Base-by-base conservation (phyloP, 2,797 vertebrate genomes). In the Urosaurus nigricauda region DNA sequence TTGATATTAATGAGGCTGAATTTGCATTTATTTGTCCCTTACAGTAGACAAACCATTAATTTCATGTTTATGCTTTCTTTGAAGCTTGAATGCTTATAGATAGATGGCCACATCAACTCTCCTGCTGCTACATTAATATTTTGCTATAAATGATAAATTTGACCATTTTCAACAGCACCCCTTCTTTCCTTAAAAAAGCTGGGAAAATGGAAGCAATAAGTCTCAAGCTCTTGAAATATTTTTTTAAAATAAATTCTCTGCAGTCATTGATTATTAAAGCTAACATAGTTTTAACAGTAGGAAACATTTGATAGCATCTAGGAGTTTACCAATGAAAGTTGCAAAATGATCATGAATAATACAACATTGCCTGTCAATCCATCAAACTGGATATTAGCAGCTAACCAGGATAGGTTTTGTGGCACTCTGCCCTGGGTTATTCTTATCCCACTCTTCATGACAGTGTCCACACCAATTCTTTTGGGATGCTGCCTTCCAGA, bases 1-100 rank as follows among this genome's bases (percentile, higher is more conserved):
- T 97, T 97, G 96, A 96, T 97, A 97, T 97, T 97, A 97, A 97
- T 97, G 97, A 97, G 96, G 92, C 94, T 96, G 94, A 96, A 97
- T 97, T 97, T 97, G 97, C 97, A 97, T 97, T 97, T 97, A 97
- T 97, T 97, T 97, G 96, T 97, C 96, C 97, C 96, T 96, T 97
- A 97, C 96, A 96, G 96, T 96, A 97, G 96, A 97, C 96, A 97
- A 97, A 97, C 96, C 96, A 97, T 97, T 97, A 97, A 97, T 97
- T 97, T 97, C 96, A 1, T 97, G 96, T 97, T 97, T 97, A 97
- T 97, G 96, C 96, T 95, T 96, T 96, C 96, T 97, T 97, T 97
- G 96, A 97, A 97, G 95, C 95, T 95, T 97, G 96, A 97, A 97
- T 97, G 96, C 96, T 96, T 95, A 94, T 93, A 97, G 97, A 97